Conservation (phyloP, 2,797 vertebrate genomes). For the Rhabdomys pumilio region DNA sequence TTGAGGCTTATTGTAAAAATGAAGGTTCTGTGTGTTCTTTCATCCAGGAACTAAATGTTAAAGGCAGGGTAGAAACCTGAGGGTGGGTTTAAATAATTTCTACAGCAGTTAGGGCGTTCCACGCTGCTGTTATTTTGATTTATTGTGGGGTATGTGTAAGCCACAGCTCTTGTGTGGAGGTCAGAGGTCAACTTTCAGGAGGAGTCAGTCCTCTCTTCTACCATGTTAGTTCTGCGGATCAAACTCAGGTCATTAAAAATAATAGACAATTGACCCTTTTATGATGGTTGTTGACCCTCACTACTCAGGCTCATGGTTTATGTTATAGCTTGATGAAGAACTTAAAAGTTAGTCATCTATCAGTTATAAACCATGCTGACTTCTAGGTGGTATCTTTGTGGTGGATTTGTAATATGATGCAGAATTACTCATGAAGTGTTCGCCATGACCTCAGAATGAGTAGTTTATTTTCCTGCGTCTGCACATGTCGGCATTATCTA, state of each 20-base stretch:
- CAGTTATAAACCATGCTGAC: constrained; percentile 60
- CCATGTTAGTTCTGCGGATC: background rate
- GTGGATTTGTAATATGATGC: constrained; percentile 77
- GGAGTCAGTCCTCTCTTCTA: background rate
- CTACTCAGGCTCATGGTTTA: background rate
- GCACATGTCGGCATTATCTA: constrained; percentile 69
- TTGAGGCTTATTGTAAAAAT: background rate
- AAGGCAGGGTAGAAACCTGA: background rate
- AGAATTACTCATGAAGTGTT: constrained; percentile 79
- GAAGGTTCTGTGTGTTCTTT: too few relatives aligned
- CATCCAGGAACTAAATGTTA: background rate
- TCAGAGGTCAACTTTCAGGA: background rate
- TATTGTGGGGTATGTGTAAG: background rate
- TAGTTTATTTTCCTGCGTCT: constrained; percentile 80
- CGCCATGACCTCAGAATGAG: constrained; percentile 72
- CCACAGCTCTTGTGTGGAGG: background rate
- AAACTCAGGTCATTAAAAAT: background rate
- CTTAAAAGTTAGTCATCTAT: constrained; percentile 61
- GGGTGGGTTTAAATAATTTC: too few relatives aligned
- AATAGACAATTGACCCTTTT: constrained; percentile 22
- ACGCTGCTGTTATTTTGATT: background rate
- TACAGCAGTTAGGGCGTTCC: background rate
- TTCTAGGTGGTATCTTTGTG: constrained; percentile 50
- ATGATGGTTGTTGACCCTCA: constrained; percentile 20
- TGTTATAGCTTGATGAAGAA: constrained; percentile 33